Conservation (phyloP, 1,140 invertebrate species). For the Lordiphosa clarofinis region DNA sequence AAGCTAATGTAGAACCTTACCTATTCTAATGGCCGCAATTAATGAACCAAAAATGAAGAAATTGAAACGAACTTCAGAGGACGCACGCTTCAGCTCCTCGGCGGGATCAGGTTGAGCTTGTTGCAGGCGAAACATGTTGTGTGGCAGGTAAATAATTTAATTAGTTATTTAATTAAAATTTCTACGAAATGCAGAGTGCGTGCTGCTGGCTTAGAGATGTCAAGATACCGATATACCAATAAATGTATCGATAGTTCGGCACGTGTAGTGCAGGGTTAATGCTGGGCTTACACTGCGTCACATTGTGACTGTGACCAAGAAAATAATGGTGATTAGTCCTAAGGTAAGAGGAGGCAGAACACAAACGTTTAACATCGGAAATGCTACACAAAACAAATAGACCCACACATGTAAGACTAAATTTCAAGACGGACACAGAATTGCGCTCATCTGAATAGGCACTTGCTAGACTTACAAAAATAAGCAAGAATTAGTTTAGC, state of each 20-base stretch:
- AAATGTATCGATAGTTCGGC: background rate
- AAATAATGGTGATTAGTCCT: too few species aligned
- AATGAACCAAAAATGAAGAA: slow-evolving; percentile 61
- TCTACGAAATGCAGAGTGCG: slow-evolving; percentile 3
- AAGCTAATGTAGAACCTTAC: slow-evolving; percentile 43
- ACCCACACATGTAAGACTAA: too few species aligned
- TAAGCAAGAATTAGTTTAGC: too few species aligned
- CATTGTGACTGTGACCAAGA: too few species aligned
- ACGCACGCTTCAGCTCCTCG: slow-evolving; percentile 68
- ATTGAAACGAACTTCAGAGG: slow-evolving; percentile 64
- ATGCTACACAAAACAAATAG: too few species aligned
- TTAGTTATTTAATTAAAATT: background rate
- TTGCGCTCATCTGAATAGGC: too few species aligned
- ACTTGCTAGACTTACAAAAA: too few species aligned
- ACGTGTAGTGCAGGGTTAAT: background rate
- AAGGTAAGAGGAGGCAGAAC: too few species aligned
- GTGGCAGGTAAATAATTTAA: background rate
- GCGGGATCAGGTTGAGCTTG: slow-evolving; percentile 75
- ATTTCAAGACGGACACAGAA: too few species aligned
- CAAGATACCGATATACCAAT: background rate
- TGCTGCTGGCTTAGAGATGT: background rate
- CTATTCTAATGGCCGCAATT: slow-evolving; percentile 56
- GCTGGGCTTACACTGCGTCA: too few species aligned
- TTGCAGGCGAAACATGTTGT: slow-evolving; percentile 70
- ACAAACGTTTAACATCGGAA: too few species aligned